Conservation (phyloP, 2,888 invertebrate species). For the Autographa pulchrina region DNA sequence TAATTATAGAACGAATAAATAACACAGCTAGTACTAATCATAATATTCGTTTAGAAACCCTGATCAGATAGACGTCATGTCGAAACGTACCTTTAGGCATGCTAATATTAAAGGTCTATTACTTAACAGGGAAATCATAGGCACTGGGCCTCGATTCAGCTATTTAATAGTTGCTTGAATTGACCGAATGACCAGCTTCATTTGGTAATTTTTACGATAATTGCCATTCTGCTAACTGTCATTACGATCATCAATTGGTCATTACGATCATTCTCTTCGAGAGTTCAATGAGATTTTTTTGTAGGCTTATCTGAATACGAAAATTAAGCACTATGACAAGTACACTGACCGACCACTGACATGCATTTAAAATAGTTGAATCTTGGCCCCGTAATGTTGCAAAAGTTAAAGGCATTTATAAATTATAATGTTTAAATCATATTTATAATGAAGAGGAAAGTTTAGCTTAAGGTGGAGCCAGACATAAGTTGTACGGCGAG, state of each 20-base stretch:
- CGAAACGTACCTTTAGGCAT: conserved; percentile 30
- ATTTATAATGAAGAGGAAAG: conserved; percentile 32
- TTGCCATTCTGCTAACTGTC: too few relatives aligned
- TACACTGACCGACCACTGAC: too few relatives aligned
- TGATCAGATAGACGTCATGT: conserved; percentile 39
- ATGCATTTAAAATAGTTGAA: too few relatives aligned
- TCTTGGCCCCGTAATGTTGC: conserved; percentile 38
- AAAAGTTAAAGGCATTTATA: conserved; percentile 30
- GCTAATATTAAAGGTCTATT: conserved; percentile 25
- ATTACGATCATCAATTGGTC: too few relatives aligned
- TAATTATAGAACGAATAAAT: conserved; percentile 31
- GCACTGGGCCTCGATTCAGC: too few relatives aligned
- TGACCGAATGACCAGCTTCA: too few relatives aligned
- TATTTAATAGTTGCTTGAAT: too few relatives aligned
- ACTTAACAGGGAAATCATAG: conserved; percentile 46
- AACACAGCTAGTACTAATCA: conserved; percentile 32
- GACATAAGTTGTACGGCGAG: not conserved
- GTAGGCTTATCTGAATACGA: too few relatives aligned
- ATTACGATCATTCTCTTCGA: too few relatives aligned
- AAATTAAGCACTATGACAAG: too few relatives aligned
- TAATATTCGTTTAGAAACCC: conserved; percentile 31
- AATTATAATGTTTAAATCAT: conserved; percentile 34
- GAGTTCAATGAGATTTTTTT: too few relatives aligned
- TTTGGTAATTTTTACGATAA: too few relatives aligned
- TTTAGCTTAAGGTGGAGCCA: conserved; percentile 6